Evolutionary conservation across 2,888 invertebrate genomes (phyloP).

Genomic region (Mesorhabditis sp.): DNA sequence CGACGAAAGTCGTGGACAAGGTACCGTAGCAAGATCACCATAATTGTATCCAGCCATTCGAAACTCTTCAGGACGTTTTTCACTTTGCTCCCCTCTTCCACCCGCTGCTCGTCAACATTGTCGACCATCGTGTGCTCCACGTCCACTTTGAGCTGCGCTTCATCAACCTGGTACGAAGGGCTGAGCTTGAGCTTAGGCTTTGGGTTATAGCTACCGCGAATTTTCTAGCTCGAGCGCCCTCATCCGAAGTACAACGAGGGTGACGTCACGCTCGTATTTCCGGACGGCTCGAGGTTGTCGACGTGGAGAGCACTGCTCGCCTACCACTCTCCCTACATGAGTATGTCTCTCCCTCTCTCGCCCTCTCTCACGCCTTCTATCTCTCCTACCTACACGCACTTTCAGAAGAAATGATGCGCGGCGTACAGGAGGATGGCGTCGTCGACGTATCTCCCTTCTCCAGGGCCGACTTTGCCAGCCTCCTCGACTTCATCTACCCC

Average conservation of each 20-base stretch:
- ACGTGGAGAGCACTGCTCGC: constrained; percentile 27
- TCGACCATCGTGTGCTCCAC: constrained; percentile 17
- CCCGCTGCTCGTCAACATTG: constrained; percentile 20
- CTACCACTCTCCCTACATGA: constrained; percentile 32
- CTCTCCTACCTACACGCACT: background rate
- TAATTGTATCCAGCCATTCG: background rate
- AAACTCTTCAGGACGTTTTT: constrained; percentile 19
- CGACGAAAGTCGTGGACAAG: background rate
- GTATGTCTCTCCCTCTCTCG: constrained; percentile 1
- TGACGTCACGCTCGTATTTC: constrained; percentile 31
- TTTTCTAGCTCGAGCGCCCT: constrained; percentile 27
- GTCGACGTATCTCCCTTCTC: background rate
- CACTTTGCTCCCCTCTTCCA: constrained; percentile 20
- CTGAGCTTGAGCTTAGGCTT: background rate
- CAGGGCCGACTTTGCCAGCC: background rate
- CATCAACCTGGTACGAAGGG: constrained; percentile 18
- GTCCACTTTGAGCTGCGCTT: constrained; percentile 29
- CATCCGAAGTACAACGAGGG: constrained; percentile 33
- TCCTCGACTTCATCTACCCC: constrained; percentile 22
- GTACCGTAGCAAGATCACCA: background rate
- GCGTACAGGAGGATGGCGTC: background rate
- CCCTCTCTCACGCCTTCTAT: no score
- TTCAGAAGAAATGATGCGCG: constrained; percentile 5
- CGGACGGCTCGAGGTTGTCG: constrained; percentile 24
- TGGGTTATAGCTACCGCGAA: background rate